Evolutionary conservation across 23 tunicate genomes (phyloP), one percentile per base, ranked within the genome.

Genomic region (Corella eumyota): DNA sequence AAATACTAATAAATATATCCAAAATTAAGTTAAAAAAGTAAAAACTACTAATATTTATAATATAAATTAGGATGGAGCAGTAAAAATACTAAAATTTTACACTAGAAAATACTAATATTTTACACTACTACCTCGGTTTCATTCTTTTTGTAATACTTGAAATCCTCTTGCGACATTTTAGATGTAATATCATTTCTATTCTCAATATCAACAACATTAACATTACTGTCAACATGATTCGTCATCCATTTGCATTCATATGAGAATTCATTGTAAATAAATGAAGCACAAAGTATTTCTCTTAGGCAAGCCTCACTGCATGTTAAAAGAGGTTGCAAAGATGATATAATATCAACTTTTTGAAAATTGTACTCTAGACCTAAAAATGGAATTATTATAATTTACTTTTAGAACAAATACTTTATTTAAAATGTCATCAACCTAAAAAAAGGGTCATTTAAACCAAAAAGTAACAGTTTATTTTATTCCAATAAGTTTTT

Each of bases 251-350:
- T 34, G 40, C 92, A 83, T 36, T 74, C 70, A 20, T 66, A 66
- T 0, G 76, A 65, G 7, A 48, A 21, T 2, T 58, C 36, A 25
- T 61, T 71, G 58, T 76, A 85, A 1, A 85, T 19, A 49, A 76
- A 85, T 2, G 66, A 78, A 3, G 32, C 36, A 51, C 94, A 85
- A 53, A 50, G 37, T 48, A 29, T 69, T 54, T 75, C 72, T 5
- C 94, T 67, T 36, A 85, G 31, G 44, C 94, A 85, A n/a, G 65
- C 56, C 49, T 85, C 94, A 1, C 78, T 83, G 32, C 94, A 85
- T 23, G 83, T 85, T 60, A 33, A 11, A 17, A 68, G 36, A 13
- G 94, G 84, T 29, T 76, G 38, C 2, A 65, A 47, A 21, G 69
- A 70, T 24, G 76, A 69, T 29, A 66, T 35, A 2, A 70, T 36